Evolutionary conservation across 2,113 vertebrate species (phyloP).

Genomic region (Diadophis punctatus): DNA sequence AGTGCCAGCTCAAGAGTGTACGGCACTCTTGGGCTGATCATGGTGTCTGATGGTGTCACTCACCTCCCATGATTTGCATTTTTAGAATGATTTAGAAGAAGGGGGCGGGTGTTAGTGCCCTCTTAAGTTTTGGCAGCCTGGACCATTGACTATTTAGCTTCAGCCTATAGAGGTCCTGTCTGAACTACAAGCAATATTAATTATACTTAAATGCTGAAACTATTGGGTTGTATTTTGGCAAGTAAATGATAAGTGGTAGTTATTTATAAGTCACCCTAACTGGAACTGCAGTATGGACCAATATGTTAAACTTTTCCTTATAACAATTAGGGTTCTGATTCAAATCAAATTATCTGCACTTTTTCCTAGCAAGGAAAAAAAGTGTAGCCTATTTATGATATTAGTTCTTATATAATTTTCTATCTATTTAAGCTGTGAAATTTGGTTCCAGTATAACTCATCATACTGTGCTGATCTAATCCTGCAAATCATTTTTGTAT

Average conservation of each 20-base stretch:
- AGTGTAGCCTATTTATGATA: background rate
- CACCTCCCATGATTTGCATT: background rate
- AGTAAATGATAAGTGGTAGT: background rate
- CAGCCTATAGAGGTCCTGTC: background rate
- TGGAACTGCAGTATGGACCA: background rate
- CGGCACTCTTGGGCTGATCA: background rate
- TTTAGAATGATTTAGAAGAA: background rate
- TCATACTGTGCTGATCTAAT: background rate
- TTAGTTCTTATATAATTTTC: background rate
- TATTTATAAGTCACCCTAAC: background rate
- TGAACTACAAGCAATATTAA: background rate
- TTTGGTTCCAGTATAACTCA: background rate
- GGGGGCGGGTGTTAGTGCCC: background rate
- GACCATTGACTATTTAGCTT: background rate
- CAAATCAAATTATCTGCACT: background rate
- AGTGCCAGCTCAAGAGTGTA: background rate
- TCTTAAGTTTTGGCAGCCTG: background rate
- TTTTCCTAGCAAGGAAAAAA: background rate
- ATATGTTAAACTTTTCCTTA: background rate
- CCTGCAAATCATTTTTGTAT: background rate
- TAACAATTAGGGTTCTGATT: background rate
- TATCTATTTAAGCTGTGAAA: background rate
- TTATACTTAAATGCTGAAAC: background rate
- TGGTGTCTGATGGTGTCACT: background rate
- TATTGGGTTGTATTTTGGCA: background rate